Evolutionary conservation across 2,797 vertebrate species (phyloP).

Genomic region (Alfaro cultratus): DNA sequence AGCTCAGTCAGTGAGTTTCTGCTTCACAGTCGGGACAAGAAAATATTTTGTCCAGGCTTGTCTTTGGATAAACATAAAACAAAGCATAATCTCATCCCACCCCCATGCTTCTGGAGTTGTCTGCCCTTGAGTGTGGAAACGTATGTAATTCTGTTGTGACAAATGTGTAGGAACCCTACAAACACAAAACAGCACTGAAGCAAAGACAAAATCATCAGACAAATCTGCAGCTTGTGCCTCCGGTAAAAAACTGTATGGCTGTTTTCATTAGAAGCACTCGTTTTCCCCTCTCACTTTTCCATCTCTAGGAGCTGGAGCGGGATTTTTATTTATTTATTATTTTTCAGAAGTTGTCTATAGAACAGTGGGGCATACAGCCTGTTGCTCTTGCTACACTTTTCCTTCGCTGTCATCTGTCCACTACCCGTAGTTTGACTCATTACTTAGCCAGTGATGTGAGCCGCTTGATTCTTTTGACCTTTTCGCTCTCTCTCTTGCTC

Average conservation of each 20-base stretch:
- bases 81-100: background rate
- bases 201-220: slow-evolving; percentile 39
- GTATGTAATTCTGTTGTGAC: slow-evolving; percentile 2
- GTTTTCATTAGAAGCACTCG: slow-evolving; percentile 56
- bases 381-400: slow-evolving; percentile 26
- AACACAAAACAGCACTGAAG: slow-evolving; percentile 14
- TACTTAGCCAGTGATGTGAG: slow-evolving; percentile 50
- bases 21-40: background rate
- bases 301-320: slow-evolving; percentile 46
- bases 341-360: slow-evolving; percentile 43
- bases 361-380: slow-evolving; percentile 41
- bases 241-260: slow-evolving; percentile 66
- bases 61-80: no score
- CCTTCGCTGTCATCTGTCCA: slow-evolving; percentile 44
- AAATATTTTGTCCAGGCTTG: background rate
- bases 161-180: background rate
- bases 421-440: slow-evolving; percentile 56
- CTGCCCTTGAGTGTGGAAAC: background rate
- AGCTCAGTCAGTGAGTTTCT: background rate
- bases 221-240: slow-evolving; percentile 57
- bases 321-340: slow-evolving; percentile 24
- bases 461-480: slow-evolving; percentile 59
- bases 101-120: background rate
- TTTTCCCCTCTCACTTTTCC: slow-evolving; percentile 37
- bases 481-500: background rate